phyloP scores from a whole-genome alignment of 2,888 invertebrate species.

The Eupithecia tripunctaria region DNA sequence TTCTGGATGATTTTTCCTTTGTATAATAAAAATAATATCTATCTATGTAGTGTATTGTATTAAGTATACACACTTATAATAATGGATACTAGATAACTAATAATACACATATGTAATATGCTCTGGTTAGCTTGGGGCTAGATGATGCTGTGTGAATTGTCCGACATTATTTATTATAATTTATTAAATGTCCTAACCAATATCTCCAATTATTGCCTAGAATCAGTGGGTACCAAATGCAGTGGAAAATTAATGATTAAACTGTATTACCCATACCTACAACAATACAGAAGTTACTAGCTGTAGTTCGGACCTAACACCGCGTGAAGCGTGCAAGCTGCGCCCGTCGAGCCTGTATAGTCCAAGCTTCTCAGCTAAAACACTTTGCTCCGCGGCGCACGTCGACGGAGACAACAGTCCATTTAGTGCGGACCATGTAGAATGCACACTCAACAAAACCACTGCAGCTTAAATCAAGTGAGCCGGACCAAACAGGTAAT shows the following conservation, averaged over 20 bases:
- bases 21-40: too few relatives aligned
- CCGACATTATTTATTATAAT: too few relatives aligned
- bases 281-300: neutral
- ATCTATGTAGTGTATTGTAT: too few relatives aligned
- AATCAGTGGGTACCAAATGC: neutral
- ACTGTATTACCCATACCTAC: neutral
- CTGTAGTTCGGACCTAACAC: neutral
- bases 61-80: too few relatives aligned
- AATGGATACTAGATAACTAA: too few relatives aligned
- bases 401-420: slow-evolving; percentile 17
- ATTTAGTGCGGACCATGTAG: slow-evolving; percentile 16
- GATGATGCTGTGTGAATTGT: too few relatives aligned
- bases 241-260: neutral
- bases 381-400: slow-evolving; percentile 4
- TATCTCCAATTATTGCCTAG: neutral
- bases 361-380: slow-evolving; percentile 14
- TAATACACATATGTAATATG: too few relatives aligned
- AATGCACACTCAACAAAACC: slow-evolving; percentile 19
- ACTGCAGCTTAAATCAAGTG: slow-evolving; percentile 16
- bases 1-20: too few relatives aligned
- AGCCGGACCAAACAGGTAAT: neutral
- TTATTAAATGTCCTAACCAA: too few relatives aligned
- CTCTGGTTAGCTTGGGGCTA: too few relatives aligned
- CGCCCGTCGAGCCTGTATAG: neutral
- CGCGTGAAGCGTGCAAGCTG: neutral